Evolutionary conservation across 1,140 invertebrate genomes (phyloP), one percentile per base, ranked within the genome.

Genomic region (Caerostris darwini): DNA sequence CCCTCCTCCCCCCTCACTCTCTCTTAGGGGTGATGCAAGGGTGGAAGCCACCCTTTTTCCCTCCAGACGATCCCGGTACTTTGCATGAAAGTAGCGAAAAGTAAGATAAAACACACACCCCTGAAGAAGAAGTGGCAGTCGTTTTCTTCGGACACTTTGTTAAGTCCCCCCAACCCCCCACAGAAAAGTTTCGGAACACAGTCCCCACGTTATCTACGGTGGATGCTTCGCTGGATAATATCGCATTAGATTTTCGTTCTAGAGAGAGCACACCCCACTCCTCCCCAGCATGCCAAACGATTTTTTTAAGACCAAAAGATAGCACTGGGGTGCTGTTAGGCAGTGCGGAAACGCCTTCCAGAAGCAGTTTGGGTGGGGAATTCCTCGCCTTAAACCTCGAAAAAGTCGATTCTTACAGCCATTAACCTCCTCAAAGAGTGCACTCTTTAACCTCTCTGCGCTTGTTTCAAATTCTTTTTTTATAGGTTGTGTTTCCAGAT

Each of bases 61-160:
- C 61, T 17, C 4, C 19, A 50, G 5, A 77, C 71, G 71, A 77
- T 77, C 71, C 71, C 4, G 71, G 71, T 14, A 77, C 50, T 77
- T 77, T 77, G 71, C 71, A 77, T 53, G 71, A 77, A 53, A 34
- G 17, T 10, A 64, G 61, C 17, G 61, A 64, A 64, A 64, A 64
- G 61, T 34, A 77, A 77, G 69, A 77, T 77, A 77, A 77, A 77
- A 77, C 50, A 77, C 71, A 12, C 71, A 8, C 34, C 71, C 71
- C 34, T 77, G 71, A 50, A 77, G 53, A 77, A 64, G 61, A 64
- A 17, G 61, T 10, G 17, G 61, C 61, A 64, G 61, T 77, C 50
- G 71, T 77, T 77, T 77, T 77, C 69, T 34, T 50, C 19, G 69
- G 69, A 77, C 69, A 71, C 69, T 71, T 77, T 77, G 69, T 77